Percentiles rank a stretch among this genome's conserved stretches.
These are phyloP conservation scores for Pteronura brasiliensis DNA, from an alignment of 2,113 vertebrate species.

Conservation along the genomic window DNA sequence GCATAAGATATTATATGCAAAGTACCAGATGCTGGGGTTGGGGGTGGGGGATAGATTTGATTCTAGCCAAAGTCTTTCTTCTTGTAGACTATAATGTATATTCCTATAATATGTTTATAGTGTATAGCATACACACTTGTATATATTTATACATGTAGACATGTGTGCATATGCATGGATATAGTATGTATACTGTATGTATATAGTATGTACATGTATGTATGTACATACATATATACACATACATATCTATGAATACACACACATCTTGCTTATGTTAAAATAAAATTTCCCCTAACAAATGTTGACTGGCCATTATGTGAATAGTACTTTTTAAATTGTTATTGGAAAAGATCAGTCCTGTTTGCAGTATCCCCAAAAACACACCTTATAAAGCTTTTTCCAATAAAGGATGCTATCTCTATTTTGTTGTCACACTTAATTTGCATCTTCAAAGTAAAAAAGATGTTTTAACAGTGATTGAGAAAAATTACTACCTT, in stretches of 20 bases:
- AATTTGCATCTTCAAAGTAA: slow-evolving; percentile 49
- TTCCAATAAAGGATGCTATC: neutral
- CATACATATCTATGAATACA: neutral
- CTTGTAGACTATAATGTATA: neutral
- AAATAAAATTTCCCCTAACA: neutral
- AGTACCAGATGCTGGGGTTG: neutral
- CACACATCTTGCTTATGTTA: neutral
- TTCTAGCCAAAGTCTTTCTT: neutral
- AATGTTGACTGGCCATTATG: neutral
- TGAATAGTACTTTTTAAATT: neutral
- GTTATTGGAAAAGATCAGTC: neutral
- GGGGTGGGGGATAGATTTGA: neutral
- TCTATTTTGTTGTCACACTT: slow-evolving; percentile 26
- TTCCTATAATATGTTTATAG: neutral
- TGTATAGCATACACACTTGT: neutral
- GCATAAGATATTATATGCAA: neutral
- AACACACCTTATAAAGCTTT: neutral
- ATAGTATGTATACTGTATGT: neutral
- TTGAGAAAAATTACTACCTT: slow-evolving; percentile 2
- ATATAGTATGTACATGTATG: neutral
- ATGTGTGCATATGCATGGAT: neutral
- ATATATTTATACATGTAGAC: neutral
- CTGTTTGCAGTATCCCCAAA: neutral
- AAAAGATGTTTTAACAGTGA: slow-evolving; percentile 32
- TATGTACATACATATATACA: neutral